Percentiles rank a stretch among this genome's conserved stretches.
phyloP scores from a whole-genome alignment of 2,797 vertebrate species.

The Saxicola maurus region DNA sequence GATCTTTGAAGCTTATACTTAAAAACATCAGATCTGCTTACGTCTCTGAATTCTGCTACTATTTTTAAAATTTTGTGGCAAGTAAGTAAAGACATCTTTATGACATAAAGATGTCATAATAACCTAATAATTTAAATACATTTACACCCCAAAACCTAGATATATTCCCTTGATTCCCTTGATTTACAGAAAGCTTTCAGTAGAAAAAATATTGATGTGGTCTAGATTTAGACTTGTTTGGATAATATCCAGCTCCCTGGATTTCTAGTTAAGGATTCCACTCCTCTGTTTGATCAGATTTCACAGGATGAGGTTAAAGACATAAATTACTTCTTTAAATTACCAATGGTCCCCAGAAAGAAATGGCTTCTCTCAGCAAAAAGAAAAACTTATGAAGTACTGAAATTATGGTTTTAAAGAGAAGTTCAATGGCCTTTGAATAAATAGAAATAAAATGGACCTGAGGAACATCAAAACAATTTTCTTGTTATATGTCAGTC shows the following conservation, averaged over 20 bases:
- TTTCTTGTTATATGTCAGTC: background rate
- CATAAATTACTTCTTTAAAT: constrained; percentile 23
- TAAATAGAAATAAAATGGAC: background rate
- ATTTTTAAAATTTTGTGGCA: background rate
- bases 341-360: background rate
- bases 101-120: background rate
- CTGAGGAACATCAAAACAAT: background rate
- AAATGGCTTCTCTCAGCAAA: background rate
- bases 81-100: no score
- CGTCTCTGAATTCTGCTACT: background rate
- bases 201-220: background rate
- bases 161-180: background rate
- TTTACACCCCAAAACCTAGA: background rate
- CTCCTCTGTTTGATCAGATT: background rate
- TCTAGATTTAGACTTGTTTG: constrained; percentile 1
- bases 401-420: background rate
- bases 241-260: background rate
- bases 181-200: background rate
- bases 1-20: background rate
- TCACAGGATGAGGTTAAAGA: constrained; percentile 35
- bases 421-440: background rate
- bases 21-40: background rate
- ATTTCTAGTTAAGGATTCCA: background rate
- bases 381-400: background rate
- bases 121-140: background rate